Evolutionary conservation across 2,797 vertebrate genomes (phyloP).

Genomic region (Sphenopsis melanotis): DNA sequence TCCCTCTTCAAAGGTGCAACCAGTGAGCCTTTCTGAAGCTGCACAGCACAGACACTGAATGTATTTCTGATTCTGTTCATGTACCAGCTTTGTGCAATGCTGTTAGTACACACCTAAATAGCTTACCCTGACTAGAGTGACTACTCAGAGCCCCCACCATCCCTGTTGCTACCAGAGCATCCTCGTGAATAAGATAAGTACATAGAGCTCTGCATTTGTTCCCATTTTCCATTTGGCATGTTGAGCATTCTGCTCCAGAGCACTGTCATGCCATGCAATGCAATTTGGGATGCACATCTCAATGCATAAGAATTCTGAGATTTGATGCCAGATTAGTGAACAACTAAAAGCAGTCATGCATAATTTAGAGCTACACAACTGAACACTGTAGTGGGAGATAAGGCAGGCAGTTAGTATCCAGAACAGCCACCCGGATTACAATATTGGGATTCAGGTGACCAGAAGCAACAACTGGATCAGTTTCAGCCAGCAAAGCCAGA

Average conservation of each 20-base stretch:
- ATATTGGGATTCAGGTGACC: background rate
- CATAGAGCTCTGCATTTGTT: background rate
- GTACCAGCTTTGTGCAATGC: background rate
- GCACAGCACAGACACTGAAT: fast-evolving
- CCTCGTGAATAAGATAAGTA: background rate
- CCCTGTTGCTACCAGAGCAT: background rate
- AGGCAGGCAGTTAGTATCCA: background rate
- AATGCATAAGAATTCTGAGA: background rate
- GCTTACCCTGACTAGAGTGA: background rate
- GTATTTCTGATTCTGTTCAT: background rate
- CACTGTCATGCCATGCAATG: background rate
- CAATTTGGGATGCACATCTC: background rate
- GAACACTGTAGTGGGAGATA: background rate
- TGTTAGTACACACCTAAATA: background rate
- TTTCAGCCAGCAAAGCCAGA: background rate
- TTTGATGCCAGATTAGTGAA: background rate
- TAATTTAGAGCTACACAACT: background rate
- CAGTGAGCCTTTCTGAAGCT: background rate
- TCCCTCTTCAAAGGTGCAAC: background rate
- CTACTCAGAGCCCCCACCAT: background rate
- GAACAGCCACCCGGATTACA: background rate
- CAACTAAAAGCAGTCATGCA: background rate
- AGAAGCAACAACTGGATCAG: background rate
- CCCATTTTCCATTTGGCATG: background rate
- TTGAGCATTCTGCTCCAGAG: background rate